These are phyloP conservation scores for Microctenopoma steveboyesi DNA, from an alignment of 2,797 vertebrate genomes.

Conservation along the genomic window DNA sequence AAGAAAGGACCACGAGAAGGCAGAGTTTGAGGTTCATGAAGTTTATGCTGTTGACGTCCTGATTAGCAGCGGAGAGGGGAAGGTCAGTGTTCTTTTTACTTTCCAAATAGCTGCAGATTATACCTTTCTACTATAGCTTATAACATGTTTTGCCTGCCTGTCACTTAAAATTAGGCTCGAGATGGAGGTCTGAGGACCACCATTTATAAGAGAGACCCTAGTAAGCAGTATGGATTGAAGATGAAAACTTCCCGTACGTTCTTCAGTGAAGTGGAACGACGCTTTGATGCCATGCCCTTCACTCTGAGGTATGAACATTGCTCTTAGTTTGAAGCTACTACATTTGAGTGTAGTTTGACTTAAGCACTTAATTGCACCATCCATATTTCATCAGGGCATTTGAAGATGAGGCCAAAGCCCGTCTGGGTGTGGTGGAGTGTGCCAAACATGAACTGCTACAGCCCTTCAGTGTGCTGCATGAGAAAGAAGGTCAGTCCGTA, in stretches of 20 bases:
- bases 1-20: slow-evolving; percentile 98
- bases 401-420: slow-evolving; percentile 96
- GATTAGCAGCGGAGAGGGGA: slow-evolving; percentile 96
- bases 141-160: neutral
- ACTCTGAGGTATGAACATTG: slow-evolving; percentile 87
- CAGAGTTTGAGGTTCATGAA: slow-evolving; percentile 97
- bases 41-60: slow-evolving; percentile 98
- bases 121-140: neutral
- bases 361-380: neutral
- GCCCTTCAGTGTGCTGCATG: slow-evolving; percentile 95
- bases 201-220: slow-evolving; percentile 96
- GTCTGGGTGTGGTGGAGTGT: slow-evolving; percentile 95
- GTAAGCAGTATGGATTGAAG: slow-evolving; percentile 96
- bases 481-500: slow-evolving; percentile 92
- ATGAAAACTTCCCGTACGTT: slow-evolving; percentile 99
- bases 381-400: slow-evolving; percentile 86
- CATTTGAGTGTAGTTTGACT: neutral
- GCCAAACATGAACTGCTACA: slow-evolving; percentile 96
- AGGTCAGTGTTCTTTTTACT: slow-evolving; percentile 81
- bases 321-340: neutral
- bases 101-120: neutral
- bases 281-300: slow-evolving; percentile 97
- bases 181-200: slow-evolving; percentile 96
- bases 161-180: slow-evolving; percentile 83
- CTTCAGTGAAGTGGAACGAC: slow-evolving; percentile 96